Evolutionary conservation across 2,113 vertebrate genomes (phyloP).

Genomic region (Melanocharis versteri): DNA sequence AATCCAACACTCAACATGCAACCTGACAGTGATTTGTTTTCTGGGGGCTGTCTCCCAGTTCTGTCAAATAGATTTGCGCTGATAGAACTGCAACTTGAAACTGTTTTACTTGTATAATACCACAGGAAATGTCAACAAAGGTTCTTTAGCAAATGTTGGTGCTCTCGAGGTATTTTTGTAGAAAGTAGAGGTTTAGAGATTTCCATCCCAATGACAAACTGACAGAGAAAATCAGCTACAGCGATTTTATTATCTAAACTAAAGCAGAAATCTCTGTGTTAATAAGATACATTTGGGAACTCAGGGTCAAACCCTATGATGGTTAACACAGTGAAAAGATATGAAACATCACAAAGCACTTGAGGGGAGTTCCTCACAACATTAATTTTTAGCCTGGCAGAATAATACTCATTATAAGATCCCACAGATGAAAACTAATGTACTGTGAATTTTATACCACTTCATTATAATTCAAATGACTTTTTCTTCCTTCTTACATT

Average conservation of each 20-base stretch:
- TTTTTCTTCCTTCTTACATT: conserved; percentile 56
- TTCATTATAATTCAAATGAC: conserved; percentile 73
- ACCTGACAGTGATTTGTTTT: not conserved
- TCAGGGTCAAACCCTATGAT: conserved; percentile 8
- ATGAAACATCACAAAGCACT: conserved; percentile 62
- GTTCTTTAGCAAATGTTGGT: not conserved
- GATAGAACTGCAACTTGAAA: not conserved
- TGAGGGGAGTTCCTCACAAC: conserved; percentile 66
- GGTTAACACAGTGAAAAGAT: conserved; percentile 43
- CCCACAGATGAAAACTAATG: conserved; percentile 73
- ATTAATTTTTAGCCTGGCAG: conserved; percentile 72
- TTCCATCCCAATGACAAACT: not conserved
- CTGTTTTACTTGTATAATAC: not conserved
- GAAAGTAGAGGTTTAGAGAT: not conserved
- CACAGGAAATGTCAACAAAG: not conserved
- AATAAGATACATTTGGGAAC: conserved; percentile 30
- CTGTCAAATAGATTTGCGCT: not conserved
- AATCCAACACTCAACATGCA: fast-evolving
- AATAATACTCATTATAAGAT: conserved; percentile 71
- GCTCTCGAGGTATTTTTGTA: not conserved
- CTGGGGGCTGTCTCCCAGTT: not conserved
- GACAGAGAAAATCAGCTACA: not conserved
- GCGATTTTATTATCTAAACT: not conserved
- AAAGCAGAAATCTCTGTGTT: not conserved
- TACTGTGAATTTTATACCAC: conserved; percentile 72